phyloP scores from a whole-genome alignment of 2,888 invertebrate genomes.

The Eudemis profundana region DNA sequence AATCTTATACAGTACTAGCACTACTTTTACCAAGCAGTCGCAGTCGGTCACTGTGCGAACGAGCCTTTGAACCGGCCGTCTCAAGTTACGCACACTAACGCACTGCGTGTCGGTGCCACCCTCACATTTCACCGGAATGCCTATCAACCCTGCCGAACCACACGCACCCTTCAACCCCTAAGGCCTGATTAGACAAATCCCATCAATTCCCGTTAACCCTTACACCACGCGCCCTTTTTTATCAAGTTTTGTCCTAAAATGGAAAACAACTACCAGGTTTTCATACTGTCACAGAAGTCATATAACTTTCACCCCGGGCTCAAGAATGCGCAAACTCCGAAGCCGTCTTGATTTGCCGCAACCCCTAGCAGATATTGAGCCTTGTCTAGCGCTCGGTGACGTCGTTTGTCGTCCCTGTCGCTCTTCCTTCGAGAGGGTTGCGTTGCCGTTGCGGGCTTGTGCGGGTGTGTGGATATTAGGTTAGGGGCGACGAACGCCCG shows the following conservation, averaged over 20 bases:
- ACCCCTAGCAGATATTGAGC: conserved; percentile 65
- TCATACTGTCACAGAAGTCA: conserved; percentile 65
- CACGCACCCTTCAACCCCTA: conserved; percentile 70
- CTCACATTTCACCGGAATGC: conserved; percentile 29
- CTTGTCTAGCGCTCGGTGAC: conserved; percentile 68
- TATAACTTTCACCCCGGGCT: conserved; percentile 73
- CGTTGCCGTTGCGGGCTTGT: conserved; percentile 54
- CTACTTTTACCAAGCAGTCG: not conserved
- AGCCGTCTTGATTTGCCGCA: conserved; percentile 68
- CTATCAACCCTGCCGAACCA: conserved; percentile 51
- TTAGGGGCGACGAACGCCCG: conserved; percentile 64
- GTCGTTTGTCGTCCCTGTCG: conserved; percentile 61
- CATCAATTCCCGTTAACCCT: conserved; percentile 50
- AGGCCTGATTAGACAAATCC: conserved; percentile 60
- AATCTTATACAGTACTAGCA: too few relatives aligned
- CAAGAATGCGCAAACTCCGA: conserved; percentile 79
- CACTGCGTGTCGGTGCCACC: conserved; percentile 11
- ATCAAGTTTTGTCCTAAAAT: conserved; percentile 85
- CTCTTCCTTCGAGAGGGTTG: conserved; percentile 70
- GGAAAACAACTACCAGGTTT: conserved; percentile 83
- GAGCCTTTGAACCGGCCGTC: conserved; percentile 7
- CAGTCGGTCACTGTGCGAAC: conserved; percentile 20
- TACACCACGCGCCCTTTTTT: conserved; percentile 78
- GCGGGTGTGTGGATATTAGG: conserved; percentile 66
- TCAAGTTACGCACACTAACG: conserved; percentile 42